These are phyloP conservation scores for Hymenopus coronatus DNA, from an alignment of 2,888 invertebrate genomes.

Conservation along the genomic window DNA sequence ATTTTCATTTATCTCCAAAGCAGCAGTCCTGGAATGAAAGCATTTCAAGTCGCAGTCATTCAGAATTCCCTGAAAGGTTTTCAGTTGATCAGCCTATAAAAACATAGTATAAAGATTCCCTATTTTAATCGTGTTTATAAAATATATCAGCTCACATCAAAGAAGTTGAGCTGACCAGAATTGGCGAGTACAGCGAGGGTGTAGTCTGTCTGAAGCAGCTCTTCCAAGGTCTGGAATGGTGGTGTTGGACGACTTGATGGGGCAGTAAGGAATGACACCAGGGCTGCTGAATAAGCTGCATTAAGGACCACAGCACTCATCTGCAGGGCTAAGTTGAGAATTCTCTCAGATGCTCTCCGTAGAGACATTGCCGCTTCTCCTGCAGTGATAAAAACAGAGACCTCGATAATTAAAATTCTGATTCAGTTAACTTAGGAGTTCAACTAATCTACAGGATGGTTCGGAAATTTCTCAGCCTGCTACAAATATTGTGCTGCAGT, in stretches of 20 bases:
- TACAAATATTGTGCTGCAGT: too few species aligned
- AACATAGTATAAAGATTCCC: too few species aligned
- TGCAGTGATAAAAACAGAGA: neutral
- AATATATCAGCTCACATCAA: neutral
- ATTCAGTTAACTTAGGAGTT: too few species aligned
- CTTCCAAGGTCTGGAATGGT: neutral
- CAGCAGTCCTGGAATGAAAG: too few species aligned
- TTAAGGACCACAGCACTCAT: neutral
- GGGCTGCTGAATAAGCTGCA: neutral
- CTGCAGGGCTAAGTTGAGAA: neutral
- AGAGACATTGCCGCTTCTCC: neutral
- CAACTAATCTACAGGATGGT: too few species aligned
- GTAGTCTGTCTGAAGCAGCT: neutral
- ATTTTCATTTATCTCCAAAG: too few species aligned
- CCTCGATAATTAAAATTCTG: too few species aligned
- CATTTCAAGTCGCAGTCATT: too few species aligned
- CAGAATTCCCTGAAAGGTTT: too few species aligned
- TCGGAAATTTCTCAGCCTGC: too few species aligned
- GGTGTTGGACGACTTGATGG: neutral
- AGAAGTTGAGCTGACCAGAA: neutral
- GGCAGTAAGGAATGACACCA: neutral
- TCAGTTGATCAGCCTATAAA: too few species aligned
- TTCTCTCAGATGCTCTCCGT: neutral
- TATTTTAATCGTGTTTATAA: too few species aligned
- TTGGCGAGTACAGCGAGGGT: neutral